Conservation (phyloP, 2,888 invertebrate genomes). For the Pemphredon lugubris region DNA sequence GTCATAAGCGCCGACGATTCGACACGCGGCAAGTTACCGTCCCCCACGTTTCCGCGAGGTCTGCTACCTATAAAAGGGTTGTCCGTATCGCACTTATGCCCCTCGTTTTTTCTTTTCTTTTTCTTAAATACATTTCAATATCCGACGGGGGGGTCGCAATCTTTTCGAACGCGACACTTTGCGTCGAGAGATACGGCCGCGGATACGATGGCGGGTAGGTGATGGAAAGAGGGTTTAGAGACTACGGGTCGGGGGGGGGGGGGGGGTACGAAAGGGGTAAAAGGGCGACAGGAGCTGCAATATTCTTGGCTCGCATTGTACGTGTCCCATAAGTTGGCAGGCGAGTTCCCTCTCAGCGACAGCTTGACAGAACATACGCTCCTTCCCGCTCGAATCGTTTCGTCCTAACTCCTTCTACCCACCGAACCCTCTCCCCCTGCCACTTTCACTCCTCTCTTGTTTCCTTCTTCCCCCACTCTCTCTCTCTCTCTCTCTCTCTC, state of each 20-base stretch:
- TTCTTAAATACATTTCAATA: constrained; percentile 75
- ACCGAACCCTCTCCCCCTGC: too few relatives aligned
- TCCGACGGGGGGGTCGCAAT: constrained; percentile 61
- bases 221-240: constrained; percentile 39
- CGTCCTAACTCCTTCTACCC: constrained; percentile 46
- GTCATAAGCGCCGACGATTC: constrained; percentile 49
- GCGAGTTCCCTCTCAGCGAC: constrained; percentile 77
- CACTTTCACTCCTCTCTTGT: constrained; percentile 29
- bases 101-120: too few relatives aligned
- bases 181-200: constrained; percentile 42
- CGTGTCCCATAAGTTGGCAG: constrained; percentile 80
- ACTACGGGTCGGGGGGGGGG: constrained; percentile 39
- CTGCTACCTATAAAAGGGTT: constrained; percentile 46
- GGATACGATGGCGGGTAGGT: constrained; percentile 44
- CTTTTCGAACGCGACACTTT: constrained; percentile 52
- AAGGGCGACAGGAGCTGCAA: constrained; percentile 71
- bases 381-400: constrained; percentile 68
- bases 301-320: constrained; percentile 78
- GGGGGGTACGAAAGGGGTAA: constrained; percentile 49
- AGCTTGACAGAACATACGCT: constrained; percentile 80
- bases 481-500: too few relatives aligned
- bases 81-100: constrained; percentile 43
- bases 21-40: constrained; percentile 26
- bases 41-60: neutral
- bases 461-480: too few relatives aligned